Evolutionary conservation across 2,113 vertebrate genomes (phyloP), one percentile per base, ranked within the genome.

Genomic region (Ophiodon elongatus): DNA sequence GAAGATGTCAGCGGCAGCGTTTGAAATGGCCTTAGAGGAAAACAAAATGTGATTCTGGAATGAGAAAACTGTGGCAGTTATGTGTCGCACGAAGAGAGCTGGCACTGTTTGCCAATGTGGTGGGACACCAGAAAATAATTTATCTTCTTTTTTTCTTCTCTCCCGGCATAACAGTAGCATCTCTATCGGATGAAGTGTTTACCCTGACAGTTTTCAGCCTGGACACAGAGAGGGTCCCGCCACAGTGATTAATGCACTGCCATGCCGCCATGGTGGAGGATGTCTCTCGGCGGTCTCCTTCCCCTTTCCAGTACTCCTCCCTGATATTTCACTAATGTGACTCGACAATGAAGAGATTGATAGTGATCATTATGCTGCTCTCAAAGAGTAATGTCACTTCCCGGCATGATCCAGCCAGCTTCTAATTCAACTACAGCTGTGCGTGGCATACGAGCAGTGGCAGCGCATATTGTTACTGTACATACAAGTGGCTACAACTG

Each of bases 271-370:
- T 73, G 82, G 81, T 62, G 68, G 90, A 87, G 79, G 89, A 92
- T 93, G 90, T 90, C 92, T 93, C 90, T 88, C 80, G 70, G 90
- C 82, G 64, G 82, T 89, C 88, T 85, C 75, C 84, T 75, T 90
- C 79, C 81, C 67, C 56, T 75, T 87, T 90, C 90, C 91, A 85
- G 85, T 85, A 70, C 91, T 92, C 88, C 93, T 92, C 94, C 86
- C 95, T 94, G 94, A 95, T 95, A 95, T 94, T 92, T 93, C 94
- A 94, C 94, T 95, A 95, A 92, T 95, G 94, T 92, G 94, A 92
- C 59, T 81, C 83, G 85, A 93, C 94, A 93, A 94, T 90, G 94
- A 92, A 93, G 94, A 97, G 96, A 96, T 96, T 94, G 95, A 97
- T 96, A 94, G 94, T 85, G 89, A 92, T 94, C 93, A 93, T 93